A percentile compares a stretch with the other conserved stretches of the same genome.
These are phyloP conservation scores for Ondatra zibethicus DNA, from an alignment of 2,113 vertebrate species.

Conservation along the genomic window DNA sequence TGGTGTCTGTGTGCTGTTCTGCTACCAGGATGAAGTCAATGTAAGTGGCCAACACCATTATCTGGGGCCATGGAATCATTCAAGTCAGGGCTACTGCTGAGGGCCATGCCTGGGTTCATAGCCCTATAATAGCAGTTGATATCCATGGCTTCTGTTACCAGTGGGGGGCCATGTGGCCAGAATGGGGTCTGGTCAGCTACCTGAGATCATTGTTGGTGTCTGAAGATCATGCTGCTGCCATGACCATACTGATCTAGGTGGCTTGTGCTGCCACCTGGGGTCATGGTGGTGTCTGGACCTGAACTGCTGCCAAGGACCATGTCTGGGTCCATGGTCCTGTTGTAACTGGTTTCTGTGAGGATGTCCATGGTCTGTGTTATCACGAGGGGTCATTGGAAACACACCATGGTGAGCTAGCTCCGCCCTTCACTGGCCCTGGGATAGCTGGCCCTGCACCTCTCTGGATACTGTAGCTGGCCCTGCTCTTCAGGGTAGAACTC, in stretches of 20 bases:
- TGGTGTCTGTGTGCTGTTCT: not conserved
- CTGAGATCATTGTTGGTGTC: not conserved
- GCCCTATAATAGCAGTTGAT: not conserved
- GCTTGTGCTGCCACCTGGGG: not conserved
- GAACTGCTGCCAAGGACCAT: not conserved
- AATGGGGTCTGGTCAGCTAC: not conserved
- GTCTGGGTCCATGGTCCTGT: not conserved
- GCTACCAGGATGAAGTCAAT: not conserved
- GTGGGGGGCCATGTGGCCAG: rapidly evolving
- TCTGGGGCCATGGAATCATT: not conserved
- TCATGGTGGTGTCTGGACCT: not conserved
- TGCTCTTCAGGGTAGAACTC: not conserved
- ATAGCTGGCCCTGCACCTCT: not conserved
- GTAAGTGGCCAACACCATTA: not conserved
- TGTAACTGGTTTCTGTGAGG: not conserved
- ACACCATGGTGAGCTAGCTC: not conserved
- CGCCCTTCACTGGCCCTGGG: not conserved
- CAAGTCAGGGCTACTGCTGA: not conserved
- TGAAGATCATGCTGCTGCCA: not conserved
- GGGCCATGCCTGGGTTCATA: not conserved
- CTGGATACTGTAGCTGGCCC: no score
- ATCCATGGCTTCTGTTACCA: not conserved
- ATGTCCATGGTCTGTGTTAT: not conserved
- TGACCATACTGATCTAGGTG: not conserved
- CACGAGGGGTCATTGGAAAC: not conserved